These are phyloP conservation scores for Pyrochroa serraticornis DNA, from an alignment of 2,888 invertebrate genomes.

Conservation along the genomic window DNA sequence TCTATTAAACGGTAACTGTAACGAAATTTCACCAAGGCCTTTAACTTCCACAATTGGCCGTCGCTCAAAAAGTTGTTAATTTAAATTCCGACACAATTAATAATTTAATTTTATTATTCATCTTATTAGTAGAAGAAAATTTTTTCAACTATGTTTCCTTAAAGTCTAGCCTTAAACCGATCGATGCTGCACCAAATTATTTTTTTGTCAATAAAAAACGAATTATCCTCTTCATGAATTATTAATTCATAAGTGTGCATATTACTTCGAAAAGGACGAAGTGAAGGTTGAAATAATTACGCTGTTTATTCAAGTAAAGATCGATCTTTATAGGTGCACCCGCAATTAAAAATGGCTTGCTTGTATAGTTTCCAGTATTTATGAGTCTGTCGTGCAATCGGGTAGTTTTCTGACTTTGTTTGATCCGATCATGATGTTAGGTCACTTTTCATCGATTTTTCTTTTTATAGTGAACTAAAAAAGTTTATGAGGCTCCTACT, in stretches of 20 bases:
- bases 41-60: slow-evolving; percentile 39
- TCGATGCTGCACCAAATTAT: too few species aligned
- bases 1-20: slow-evolving; percentile 42
- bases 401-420: too few species aligned
- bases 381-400: neutral
- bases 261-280: too few species aligned
- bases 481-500: neutral
- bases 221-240: too few species aligned
- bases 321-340: slow-evolving; percentile 8
- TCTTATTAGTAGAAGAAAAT: too few species aligned
- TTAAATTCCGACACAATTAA: slow-evolving; percentile 17
- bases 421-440: too few species aligned
- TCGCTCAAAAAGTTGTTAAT: slow-evolving; percentile 44
- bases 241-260: too few species aligned
- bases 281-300: neutral
- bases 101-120: too few species aligned
- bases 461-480: neutral
- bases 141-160: neutral
- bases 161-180: too few species aligned
- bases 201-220: too few species aligned
- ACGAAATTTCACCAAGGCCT: slow-evolving; percentile 43
- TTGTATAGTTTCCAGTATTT: neutral
- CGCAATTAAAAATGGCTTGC: slow-evolving; percentile 20
- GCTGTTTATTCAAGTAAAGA: neutral
- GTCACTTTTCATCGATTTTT: too few species aligned